phyloP scores from a whole-genome alignment of 1,140 invertebrate genomes.

The Diplogasteroides magnus region DNA sequence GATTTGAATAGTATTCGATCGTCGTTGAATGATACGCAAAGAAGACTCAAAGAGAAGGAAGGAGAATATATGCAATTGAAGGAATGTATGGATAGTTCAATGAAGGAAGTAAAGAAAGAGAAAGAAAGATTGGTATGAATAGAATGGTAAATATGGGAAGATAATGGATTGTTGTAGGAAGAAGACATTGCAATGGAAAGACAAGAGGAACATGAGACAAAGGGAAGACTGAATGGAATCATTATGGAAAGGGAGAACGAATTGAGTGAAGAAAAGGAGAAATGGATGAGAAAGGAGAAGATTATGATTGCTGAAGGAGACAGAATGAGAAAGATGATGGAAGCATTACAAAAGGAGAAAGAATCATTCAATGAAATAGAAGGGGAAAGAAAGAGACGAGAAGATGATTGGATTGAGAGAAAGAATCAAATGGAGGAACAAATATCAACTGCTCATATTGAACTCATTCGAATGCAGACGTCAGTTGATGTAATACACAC shows the following conservation, averaged over 20 bases:
- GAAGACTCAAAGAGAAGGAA: too few relatives aligned
- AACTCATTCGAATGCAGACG: too few relatives aligned
- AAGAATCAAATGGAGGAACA: too few relatives aligned
- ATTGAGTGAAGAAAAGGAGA: slow-evolving; percentile 1
- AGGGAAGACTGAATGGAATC: slow-evolving; percentile 6
- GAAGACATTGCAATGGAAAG: background rate
- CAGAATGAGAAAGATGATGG: too few relatives aligned
- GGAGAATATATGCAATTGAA: background rate
- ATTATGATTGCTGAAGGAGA: too few relatives aligned
- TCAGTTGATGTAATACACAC: too few relatives aligned
- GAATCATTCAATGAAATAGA: too few relatives aligned
- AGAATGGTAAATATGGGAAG: background rate
- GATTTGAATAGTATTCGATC: slow-evolving; percentile 8
- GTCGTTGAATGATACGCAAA: too few relatives aligned
- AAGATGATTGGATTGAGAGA: too few relatives aligned
- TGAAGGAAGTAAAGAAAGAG: slow-evolving; percentile 1
- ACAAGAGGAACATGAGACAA: background rate
- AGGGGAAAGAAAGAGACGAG: too few relatives aligned
- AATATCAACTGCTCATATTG: too few relatives aligned
- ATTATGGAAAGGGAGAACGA: background rate
- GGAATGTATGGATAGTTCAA: background rate
- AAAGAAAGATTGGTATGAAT: slow-evolving; percentile 12
- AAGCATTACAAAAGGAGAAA: too few relatives aligned
- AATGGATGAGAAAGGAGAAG: background rate
- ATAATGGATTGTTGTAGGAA: background rate